Evolutionary conservation across 2,113 vertebrate species (phyloP), one percentile per base, ranked within the genome.

Genomic region (Zosterops pallidus): DNA sequence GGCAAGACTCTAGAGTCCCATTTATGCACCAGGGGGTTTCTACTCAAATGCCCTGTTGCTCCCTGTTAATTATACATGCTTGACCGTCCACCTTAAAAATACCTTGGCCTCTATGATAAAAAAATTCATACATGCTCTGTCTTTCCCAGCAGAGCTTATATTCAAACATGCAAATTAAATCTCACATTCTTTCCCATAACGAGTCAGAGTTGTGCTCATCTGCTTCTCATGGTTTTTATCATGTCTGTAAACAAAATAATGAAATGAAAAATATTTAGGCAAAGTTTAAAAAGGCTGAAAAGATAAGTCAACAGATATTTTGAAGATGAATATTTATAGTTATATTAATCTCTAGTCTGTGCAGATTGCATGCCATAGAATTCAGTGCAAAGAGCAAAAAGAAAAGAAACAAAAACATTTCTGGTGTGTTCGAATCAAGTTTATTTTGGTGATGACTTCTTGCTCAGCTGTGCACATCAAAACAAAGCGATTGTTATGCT

Each of bases 401-500:
- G 52, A 91, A 82, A 82, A 83, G 78, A 76, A 96, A 94, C 33
- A 83, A 88, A 93, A 95, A 84, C 80, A 96, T 68, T 90, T 95
- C 87, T 92, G 60, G 22, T 3, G 6, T 86, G 64, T 92, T 92
- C 77, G 91, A 78, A 64, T 77, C 37, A 69, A 89, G 92, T 96
- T 96, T 96, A 77, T 96, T 96, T 93, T 95, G 76, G 83, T 96
- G 92, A 92, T 95, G 88, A 79, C 79, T 94, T 90, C 93, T 93
- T 95, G 82, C 83, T 96, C 79, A 92, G 93, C 94, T 93, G 93
- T 74, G 89, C 91, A 92, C 86, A 96, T 94, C 92, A 94, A 95
- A 97, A 94, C 92, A 97, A 94, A 90, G 82, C 1, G 2, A 78
- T 96, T 97, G 95, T 96, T 97, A 84, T 96, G 86, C 37, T 97